phyloP scores from a whole-genome alignment of 1,140 invertebrate genomes.

The Drosophila pallidifrons region DNA sequence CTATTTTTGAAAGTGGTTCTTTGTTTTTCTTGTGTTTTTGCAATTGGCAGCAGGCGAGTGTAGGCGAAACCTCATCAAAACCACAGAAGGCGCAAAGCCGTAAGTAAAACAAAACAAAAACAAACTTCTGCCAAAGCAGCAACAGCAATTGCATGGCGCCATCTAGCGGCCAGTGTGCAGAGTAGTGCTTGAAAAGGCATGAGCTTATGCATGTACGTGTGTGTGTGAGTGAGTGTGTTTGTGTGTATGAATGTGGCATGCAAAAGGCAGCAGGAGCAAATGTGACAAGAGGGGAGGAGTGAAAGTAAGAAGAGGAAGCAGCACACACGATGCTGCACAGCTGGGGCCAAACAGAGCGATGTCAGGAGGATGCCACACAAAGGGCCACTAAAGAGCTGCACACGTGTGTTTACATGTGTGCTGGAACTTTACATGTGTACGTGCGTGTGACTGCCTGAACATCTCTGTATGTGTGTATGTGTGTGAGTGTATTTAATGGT shows the following conservation, averaged over 20 bases:
- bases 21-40: constrained; percentile 5
- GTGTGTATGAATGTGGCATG: constrained; percentile 32
- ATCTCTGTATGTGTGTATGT: constrained; percentile 33
- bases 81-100: constrained; percentile 73
- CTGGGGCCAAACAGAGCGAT: constrained; percentile 22
- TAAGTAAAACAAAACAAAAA: constrained; percentile 68
- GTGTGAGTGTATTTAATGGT: constrained; percentile 65
- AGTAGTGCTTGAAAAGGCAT: constrained; percentile 17
- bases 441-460: not conserved
- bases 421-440: constrained; percentile 14
- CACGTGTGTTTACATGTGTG: constrained; percentile 42
- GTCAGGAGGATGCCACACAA: constrained; percentile 48
- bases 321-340: constrained; percentile 9
- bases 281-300: constrained; percentile 3
- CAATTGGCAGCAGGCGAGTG: not conserved
- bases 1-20: not conserved
- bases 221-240: constrained; percentile 12
- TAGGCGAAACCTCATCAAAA: constrained; percentile 49
- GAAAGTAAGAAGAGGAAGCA: not conserved
- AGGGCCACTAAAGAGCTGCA: constrained; percentile 71
- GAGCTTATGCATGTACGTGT: constrained; percentile 19
- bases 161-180: constrained; percentile 32
- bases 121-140: constrained; percentile 28
- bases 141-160: constrained; percentile 18
- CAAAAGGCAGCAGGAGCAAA: constrained; percentile 42